phyloP scores from a whole-genome alignment of 2,888 invertebrate genomes.

The Callinectes sapidus region DNA sequence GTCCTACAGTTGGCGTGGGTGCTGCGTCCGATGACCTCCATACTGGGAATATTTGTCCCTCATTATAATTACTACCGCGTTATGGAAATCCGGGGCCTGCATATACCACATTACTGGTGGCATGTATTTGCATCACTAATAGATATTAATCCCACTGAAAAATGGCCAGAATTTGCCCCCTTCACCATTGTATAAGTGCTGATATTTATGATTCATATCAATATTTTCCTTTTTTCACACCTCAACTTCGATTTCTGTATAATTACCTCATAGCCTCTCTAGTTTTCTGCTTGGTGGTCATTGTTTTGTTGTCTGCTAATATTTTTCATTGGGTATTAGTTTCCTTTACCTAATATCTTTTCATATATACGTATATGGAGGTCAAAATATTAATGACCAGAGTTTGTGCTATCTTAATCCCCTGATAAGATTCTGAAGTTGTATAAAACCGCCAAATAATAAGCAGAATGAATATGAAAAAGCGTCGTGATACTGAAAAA shows the following conservation, averaged over 20 bases:
- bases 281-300: background rate
- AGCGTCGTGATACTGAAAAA: no score
- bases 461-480: no score
- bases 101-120: background rate
- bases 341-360: no score
- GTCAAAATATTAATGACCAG: no score
- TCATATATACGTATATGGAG: no score
- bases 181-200: background rate
- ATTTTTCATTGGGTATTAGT: background rate
- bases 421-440: no score
- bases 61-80: background rate
- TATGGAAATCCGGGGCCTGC: background rate
- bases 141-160: background rate
- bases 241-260: background rate
- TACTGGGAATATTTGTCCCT: background rate
- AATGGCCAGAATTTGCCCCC: background rate
- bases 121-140: background rate
- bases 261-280: background rate
- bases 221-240: background rate
- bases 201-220: background rate
- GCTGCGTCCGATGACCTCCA: background rate
- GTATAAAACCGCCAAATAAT: no score
- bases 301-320: background rate
- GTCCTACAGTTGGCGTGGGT: background rate
- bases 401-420: no score